Conservation (phyloP, 2,888 invertebrate species). For the Andrena marginata region DNA sequence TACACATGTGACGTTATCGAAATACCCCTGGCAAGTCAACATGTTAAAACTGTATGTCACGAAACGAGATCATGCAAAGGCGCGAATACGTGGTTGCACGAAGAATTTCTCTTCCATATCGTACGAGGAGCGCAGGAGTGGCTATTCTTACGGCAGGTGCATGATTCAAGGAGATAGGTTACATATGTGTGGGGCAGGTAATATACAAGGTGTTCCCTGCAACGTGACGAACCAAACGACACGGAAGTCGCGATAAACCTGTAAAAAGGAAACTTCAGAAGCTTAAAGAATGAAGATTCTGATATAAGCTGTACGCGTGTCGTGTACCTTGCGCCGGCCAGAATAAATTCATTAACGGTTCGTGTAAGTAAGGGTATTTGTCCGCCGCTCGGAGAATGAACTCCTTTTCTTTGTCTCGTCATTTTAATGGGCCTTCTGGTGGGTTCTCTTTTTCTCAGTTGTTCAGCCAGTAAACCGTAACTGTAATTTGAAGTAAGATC, state of each 20-base stretch:
- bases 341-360: slow-evolving; percentile 34
- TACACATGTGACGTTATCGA: too few relatives aligned
- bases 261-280: slow-evolving; percentile 24
- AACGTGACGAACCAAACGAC: slow-evolving; percentile 17
- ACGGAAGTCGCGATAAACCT: slow-evolving; percentile 19
- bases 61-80: neutral
- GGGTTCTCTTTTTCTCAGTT: neutral
- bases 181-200: neutral
- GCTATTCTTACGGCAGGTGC: slow-evolving; percentile 46
- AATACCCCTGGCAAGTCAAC: too few relatives aligned
- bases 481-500: neutral
- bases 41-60: neutral
- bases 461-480: neutral
- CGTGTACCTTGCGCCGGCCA: neutral
- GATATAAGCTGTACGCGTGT: slow-evolving; percentile 23
- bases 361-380: slow-evolving; percentile 19
- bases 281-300: neutral
- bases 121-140: neutral
- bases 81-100: neutral
- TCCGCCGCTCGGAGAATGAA: neutral
- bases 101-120: slow-evolving; percentile 17
- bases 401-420: neutral
- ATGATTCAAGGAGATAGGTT: slow-evolving; percentile 31
- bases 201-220: slow-evolving; percentile 21
- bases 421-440: neutral